Conservation (phyloP, 2,888 invertebrate genomes). For the Drosophila neonasuta region DNA sequence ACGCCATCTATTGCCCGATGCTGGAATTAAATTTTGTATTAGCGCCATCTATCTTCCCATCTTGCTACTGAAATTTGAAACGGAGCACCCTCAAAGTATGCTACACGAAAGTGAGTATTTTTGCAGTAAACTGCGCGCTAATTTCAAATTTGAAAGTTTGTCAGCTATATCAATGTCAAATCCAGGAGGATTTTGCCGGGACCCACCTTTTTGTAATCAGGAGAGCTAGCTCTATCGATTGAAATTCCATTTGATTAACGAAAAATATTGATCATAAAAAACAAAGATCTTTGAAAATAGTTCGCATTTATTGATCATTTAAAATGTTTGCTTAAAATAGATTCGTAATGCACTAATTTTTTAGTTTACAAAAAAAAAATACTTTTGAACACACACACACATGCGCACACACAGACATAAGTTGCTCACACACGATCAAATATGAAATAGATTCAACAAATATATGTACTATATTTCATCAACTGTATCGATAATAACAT, state of each 20-base stretch:
- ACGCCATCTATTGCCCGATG: too few species aligned
- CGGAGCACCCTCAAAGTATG: too few species aligned
- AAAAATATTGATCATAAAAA: not conserved
- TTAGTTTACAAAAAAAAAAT: slow-evolving; percentile 30
- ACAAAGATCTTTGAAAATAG: slow-evolving; percentile 34
- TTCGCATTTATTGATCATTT: slow-evolving; percentile 49
- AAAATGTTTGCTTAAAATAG: slow-evolving; percentile 45
- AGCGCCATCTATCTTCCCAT: too few species aligned
- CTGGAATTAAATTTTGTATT: too few species aligned
- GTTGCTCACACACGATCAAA: not conserved
- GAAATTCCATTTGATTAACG: not conserved
- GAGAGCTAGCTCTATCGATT: too few species aligned
- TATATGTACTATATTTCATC: slow-evolving; percentile 2
- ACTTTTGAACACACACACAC: slow-evolving; percentile 9
- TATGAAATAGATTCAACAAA: not conserved
- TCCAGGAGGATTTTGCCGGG: too few species aligned
- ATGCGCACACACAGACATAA: not conserved
- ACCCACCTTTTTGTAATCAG: too few species aligned
- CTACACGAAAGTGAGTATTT: too few species aligned
- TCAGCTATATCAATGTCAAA: too few species aligned
- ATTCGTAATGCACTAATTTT: slow-evolving; percentile 30
- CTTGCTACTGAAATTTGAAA: too few species aligned
- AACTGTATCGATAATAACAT: slow-evolving; percentile 35
- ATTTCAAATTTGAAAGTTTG: not conserved
- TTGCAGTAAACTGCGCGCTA: too few species aligned